Evolutionary conservation across 30 jellyfish, hydroid and myxozoan genomes (phyloP), one percentile per base, ranked within the genome.

Genomic region (Nemopilema nomurai): DNA sequence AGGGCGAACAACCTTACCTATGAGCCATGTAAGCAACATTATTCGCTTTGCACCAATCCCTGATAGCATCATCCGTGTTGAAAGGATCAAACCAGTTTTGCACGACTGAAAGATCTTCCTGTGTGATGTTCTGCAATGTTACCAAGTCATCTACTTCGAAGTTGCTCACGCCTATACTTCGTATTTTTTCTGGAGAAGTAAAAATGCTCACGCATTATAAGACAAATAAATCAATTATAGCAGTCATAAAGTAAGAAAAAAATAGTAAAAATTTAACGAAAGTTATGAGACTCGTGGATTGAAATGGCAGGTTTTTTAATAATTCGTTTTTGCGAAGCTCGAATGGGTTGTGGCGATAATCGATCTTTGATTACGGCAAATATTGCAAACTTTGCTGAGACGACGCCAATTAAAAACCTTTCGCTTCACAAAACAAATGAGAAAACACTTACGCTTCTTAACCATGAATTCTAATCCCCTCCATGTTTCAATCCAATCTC

Each of bases 401-500:
- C 49, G 8, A n/a, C 18, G 16, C 23, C 57, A 25, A 69, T 23
- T 27, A 27, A 69, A 69, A 69, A 13, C 18, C 80, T n/a, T n/a
- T n/a, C n/a, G n/a, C n/a, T n/a, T n/a, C n/a, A n/a, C n/a, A n/a
- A n/a, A 29, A 13, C 22, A 74, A 49, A 13, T 16, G 13, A 74
- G 71, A 23, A 75, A 52, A 20, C 27, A 53, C 27, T 1, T 70
- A 79, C 96, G 91, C 69, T 76, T 87, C 8, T 79, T 77, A 23
- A 79, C 96, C 62, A 87, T 49, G 32, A 69, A 71, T 71, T 90
- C 97, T 22, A 90, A 79, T 1, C 93, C 97, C 51, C 67, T 76
- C 97, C 97, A 90, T 16, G 97, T 62, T 32, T 90, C 97, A 1
- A 26, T 52, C 97, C 97, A 90, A 25, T 76, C 82, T 81, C 91